A percentile compares a stretch with the other conserved stretches of the same genome.
phyloP scores from a whole-genome alignment of 2,113 vertebrate species.

The Corythornis cristatus region DNA sequence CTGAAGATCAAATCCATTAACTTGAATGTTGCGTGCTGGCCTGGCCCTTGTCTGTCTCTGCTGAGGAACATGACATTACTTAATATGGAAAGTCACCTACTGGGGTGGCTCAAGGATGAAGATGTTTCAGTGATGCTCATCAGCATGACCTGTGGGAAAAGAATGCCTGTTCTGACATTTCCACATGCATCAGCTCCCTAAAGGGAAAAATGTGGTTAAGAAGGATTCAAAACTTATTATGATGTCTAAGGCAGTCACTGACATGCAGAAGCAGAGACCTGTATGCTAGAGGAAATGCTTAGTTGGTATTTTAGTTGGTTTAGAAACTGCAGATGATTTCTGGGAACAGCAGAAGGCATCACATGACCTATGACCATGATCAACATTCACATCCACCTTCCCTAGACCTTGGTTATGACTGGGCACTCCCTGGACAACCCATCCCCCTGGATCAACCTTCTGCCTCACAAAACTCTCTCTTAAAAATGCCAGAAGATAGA shows the following conservation, averaged over 20 bases:
- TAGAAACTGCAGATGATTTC: background rate
- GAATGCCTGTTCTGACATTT: background rate
- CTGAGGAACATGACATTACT: background rate
- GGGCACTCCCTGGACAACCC: background rate
- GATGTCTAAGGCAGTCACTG: background rate
- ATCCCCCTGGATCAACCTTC: background rate
- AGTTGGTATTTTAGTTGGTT: background rate
- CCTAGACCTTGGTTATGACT: background rate
- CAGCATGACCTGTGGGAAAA: background rate
- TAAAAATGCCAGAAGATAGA: background rate
- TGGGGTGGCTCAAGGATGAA: background rate
- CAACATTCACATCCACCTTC: background rate
- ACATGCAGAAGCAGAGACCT: background rate
- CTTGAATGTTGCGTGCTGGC: background rate
- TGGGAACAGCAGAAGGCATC: background rate
- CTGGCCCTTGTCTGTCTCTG: background rate
- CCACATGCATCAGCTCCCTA: background rate
- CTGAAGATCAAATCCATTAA: background rate
- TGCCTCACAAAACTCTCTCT: background rate
- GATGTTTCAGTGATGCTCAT: background rate
- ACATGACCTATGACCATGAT: background rate
- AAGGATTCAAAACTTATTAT: background rate
- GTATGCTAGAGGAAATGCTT: background rate
- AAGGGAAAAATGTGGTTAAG: background rate
- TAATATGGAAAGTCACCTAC: background rate